Conservation (phyloP, 2,113 vertebrate genomes). For the Chloroceryle aenea region DNA sequence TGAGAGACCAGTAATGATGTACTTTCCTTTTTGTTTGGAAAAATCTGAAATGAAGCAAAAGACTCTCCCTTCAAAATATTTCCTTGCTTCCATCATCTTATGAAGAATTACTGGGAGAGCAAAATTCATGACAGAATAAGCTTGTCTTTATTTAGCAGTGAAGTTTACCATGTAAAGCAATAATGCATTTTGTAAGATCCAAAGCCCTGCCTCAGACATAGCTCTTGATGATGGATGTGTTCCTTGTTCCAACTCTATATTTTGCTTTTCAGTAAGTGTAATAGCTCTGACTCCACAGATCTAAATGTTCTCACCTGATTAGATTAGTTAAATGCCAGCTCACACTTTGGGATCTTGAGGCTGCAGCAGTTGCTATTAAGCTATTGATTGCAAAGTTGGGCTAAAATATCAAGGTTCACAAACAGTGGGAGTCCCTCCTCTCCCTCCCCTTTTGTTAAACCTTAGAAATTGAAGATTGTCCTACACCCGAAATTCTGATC, state of each 20-base stretch:
- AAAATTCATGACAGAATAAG: background rate
- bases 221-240: background rate
- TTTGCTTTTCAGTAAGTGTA: conserved; percentile 4
- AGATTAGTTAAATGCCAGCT: conserved; percentile 50
- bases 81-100: background rate
- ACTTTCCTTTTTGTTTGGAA: background rate
- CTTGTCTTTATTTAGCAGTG: conserved; percentile 2
- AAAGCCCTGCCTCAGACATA: background rate
- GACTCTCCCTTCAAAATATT: background rate
- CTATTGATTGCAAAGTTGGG: conserved; percentile 35
- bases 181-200: background rate
- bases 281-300: conserved; percentile 1
- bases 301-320: conserved; percentile 35
- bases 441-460: background rate
- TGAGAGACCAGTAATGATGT: background rate
- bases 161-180: background rate
- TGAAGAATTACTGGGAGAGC: background rate
- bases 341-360: conserved; percentile 25
- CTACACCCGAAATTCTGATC: background rate
- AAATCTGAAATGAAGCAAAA: background rate
- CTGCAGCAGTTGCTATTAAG: conserved; percentile 27
- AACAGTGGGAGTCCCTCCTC: background rate
- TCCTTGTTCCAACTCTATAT: background rate
- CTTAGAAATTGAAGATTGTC: background rate
- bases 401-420: conserved; percentile 51